phyloP scores from a whole-genome alignment of 2,797 vertebrate species.

The Xyrichtys novacula region DNA sequence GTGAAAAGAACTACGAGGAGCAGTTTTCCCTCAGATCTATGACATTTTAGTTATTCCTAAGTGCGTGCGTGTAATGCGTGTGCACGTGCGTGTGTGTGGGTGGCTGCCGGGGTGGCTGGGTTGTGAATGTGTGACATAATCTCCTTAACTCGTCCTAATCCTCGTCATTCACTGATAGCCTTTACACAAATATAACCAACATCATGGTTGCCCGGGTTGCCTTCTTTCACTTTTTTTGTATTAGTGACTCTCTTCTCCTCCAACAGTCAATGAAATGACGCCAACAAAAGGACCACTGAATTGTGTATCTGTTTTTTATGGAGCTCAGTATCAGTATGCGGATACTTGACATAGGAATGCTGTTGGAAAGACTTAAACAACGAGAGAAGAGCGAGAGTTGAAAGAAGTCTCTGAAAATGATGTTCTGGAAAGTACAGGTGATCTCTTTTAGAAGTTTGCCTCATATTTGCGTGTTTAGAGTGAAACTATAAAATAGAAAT shows the following conservation, averaged over 20 bases:
- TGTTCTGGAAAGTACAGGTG: constrained; percentile 34
- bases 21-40: constrained; percentile 37
- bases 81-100: constrained; percentile 66
- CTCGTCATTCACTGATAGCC: constrained; percentile 90
- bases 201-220: constrained; percentile 87
- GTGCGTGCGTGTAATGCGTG: constrained; percentile 26
- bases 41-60: constrained; percentile 36
- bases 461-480: neutral
- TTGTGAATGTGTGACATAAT: constrained; percentile 87
- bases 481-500: no score
- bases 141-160: constrained; percentile 90
- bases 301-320: constrained; percentile 83
- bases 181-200: constrained; percentile 90
- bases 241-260: constrained; percentile 86
- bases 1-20: neutral
- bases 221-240: constrained; percentile 86
- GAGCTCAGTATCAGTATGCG: constrained; percentile 74
- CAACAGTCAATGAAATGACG: constrained; percentile 86
- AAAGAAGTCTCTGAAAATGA: constrained; percentile 55
- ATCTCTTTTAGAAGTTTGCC: neutral
- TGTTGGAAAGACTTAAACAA: constrained; percentile 68
- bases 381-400: constrained; percentile 51
- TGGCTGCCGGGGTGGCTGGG: constrained; percentile 74
- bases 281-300: constrained; percentile 80
- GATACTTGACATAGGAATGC: constrained; percentile 80